Conservation (phyloP, 2,888 invertebrate species). For the Pammene fasciana region DNA sequence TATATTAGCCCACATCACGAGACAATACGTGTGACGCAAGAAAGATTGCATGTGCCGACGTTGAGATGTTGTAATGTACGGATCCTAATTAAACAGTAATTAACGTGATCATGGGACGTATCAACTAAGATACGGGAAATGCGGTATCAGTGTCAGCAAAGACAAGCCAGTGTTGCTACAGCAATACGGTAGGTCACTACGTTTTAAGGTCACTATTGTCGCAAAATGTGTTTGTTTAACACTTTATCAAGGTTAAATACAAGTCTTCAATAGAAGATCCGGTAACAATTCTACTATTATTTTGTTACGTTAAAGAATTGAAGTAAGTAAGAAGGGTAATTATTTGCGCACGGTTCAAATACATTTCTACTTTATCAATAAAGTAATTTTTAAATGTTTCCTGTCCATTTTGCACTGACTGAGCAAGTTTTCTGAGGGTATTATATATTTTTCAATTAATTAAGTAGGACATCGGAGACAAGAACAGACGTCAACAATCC, state of each 20-base stretch:
- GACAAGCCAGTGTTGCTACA: not conserved
- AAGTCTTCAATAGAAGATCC: no score
- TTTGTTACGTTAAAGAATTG: no score
- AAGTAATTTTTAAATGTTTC: no score
- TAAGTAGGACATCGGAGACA: not conserved
- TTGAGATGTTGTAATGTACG: slow-evolving; percentile 3
- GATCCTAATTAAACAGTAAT: slow-evolving; percentile 1
- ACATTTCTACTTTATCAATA: no score
- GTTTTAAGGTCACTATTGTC: not conserved
- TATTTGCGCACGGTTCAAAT: no score
- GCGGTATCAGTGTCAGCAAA: not conserved
- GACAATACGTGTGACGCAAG: slow-evolving; percentile 38
- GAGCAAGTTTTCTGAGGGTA: not conserved
- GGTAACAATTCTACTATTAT: no score
- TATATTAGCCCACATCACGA: slow-evolving; percentile 38
- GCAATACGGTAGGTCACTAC: not conserved
- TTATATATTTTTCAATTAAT: not conserved
- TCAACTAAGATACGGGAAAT: not conserved
- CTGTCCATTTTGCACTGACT: no score
- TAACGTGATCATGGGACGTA: not conserved
- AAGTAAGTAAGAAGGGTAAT: no score
- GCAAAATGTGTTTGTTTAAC: not conserved
- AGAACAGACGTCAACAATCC: not conserved
- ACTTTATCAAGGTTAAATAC: no score
- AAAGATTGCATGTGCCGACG: slow-evolving; percentile 24